Evolutionary conservation across 2,797 vertebrate species (phyloP), one percentile per base, ranked within the genome.

Genomic region (Acestrorhynchus altus): DNA sequence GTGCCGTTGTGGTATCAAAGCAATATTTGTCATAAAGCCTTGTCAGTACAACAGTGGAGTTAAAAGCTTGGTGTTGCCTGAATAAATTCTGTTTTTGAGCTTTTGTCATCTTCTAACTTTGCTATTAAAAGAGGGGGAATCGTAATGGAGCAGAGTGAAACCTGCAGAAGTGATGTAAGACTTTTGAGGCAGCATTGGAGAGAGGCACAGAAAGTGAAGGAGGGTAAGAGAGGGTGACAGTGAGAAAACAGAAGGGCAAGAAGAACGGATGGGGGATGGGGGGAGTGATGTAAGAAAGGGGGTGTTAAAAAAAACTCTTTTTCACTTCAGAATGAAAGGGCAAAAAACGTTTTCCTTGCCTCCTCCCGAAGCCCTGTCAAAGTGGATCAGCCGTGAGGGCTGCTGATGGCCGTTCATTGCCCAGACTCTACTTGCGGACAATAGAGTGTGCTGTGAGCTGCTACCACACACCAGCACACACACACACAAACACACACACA

Each of bases 291-390:
- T 83, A 83, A 79, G 74, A 65, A 80, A 82, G 47, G 72, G 81
- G 78, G 63, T 81, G 72, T 65, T 42, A 42, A 42, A 64, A 77
- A 69, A 96, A 96, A 93, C 93, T 91, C 91, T 93, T 94, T 95
- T 95, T 94, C 92, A 94, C 91, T 89, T 89, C 84, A 87, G 46
- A 81, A 67, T 81, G 78, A 85, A 85, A 79, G 83, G 76, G 46
- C 60, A 81, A 81, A 68, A 92, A 92, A 93, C 87, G 86, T 92
- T 93, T 93, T 95, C 93, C 95, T 96, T 95, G 94, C 96, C 95
- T 96, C 91, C 92, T 94, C 93, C 96, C 94, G 95, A 97, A 85
- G 88, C 94, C 95, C 98, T 98, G 98, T 99, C 98, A 99, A 96
- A 95, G 96, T 97, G 94, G 94, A 98, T 99, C 97, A 98, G 95